Conservation (phyloP, 2,888 invertebrate species). For the Dolomedes plantarius region DNA sequence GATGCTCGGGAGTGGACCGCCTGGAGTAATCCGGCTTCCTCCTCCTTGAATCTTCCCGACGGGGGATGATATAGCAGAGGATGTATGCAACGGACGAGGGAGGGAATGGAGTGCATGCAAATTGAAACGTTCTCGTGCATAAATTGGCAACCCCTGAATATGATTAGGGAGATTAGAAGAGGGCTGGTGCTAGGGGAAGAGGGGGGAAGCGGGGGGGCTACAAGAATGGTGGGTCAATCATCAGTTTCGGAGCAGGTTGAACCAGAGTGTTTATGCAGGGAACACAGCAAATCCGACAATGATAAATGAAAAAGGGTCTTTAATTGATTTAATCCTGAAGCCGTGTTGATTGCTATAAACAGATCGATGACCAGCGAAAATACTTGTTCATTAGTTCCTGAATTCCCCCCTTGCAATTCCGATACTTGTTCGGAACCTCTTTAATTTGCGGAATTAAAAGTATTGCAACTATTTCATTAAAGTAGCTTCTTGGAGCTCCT, state of each 20-base stretch:
- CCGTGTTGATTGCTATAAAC: neutral
- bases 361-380: neutral
- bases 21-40: neutral
- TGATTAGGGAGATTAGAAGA: constrained; percentile 65
- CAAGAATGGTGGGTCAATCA: neutral
- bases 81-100: neutral
- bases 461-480: neutral
- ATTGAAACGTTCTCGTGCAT: constrained; percentile 68
- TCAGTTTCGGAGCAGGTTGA: neutral
- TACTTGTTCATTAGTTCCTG: constrained; percentile 2
- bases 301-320: constrained; percentile 12
- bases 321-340: constrained; percentile 11
- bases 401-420: neutral
- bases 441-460: neutral
- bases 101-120: constrained; percentile 46
- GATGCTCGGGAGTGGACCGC: constrained; percentile 37
- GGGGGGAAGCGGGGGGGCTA: neutral
- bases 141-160: constrained; percentile 66
- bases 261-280: neutral
- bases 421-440: neutral
- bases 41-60: constrained; percentile 18
- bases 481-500: neutral
- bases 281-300: neutral
- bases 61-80: neutral
- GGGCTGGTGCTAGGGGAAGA: constrained; percentile 13